phyloP scores from a whole-genome alignment of 2,888 invertebrate genomes.

The Augochlorella aurata region DNA sequence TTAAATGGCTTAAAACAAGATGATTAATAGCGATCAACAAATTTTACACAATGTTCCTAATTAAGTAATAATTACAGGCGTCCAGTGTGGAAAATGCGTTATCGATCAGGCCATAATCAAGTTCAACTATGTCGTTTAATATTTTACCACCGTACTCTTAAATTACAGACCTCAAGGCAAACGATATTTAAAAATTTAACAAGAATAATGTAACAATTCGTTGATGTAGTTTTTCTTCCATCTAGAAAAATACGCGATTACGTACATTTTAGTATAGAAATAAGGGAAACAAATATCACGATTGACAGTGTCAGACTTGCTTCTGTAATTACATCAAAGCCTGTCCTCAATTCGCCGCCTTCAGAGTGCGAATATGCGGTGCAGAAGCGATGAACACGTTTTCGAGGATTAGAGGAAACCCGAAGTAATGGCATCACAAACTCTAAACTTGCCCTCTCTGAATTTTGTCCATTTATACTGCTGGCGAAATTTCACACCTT shows the following conservation, averaged over 20 bases:
- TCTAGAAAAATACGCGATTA: background rate
- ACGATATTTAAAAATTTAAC: background rate
- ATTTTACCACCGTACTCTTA: too few relatives aligned
- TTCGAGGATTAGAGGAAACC: conserved; percentile 1
- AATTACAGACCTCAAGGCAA: background rate
- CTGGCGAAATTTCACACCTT: background rate
- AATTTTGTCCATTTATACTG: background rate
- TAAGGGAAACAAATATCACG: background rate
- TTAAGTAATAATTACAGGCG: background rate
- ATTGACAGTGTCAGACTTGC: background rate
- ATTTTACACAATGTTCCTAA: background rate
- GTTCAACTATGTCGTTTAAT: too few relatives aligned
- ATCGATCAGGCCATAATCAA: too few relatives aligned
- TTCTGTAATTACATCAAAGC: background rate
- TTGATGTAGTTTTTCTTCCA: background rate
- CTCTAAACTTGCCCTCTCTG: background rate
- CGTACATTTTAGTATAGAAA: background rate
- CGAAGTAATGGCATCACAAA: conserved; percentile 3
- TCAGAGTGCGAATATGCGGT: conserved; percentile 6
- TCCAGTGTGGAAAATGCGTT: background rate
- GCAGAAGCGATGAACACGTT: background rate
- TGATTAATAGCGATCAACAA: background rate
- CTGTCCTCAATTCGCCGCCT: background rate
- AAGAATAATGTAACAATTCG: background rate
- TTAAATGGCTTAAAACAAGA: background rate